Evolutionary conservation across 1,140 invertebrate species (phyloP), one percentile per base, ranked within the genome.

Genomic region (Ostrea denselamellosa): DNA sequence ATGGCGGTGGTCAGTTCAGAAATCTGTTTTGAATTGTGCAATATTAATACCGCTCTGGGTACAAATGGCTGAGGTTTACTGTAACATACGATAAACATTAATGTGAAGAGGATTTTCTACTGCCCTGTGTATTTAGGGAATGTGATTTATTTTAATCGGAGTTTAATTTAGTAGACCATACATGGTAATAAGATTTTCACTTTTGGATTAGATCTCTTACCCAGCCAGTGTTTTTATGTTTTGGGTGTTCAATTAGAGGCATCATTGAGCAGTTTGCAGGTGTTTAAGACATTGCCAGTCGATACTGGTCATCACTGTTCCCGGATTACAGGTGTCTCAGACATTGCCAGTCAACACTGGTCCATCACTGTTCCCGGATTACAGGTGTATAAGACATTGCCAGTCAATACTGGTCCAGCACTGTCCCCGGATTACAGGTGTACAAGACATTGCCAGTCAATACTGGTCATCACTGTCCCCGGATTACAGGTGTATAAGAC

Each of bases 71-170:
- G 17, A 62, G 17, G 56, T 19, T 5, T n/a, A 62, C 56, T 2
- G 17, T 62, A 62, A 62, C 17, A 12, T 19, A 5, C 56, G 17
- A 62, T 17, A 62, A 19, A 62, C 56, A 7, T 19, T n/a, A 62
- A 19, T 2, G 25, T 28, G 68, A 14, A 25, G 28, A 25, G 68
- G 68, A 71, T 71, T 71, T 28, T 71, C 68, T 71, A 17, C 9
- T 14, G 10, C 10, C 19, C 12, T 9, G 25, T 71, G 28, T 25
- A 28, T 14, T 34, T 25, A 10, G 22, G 25, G 25, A 25, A 25
- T 28, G 8, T 71, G 68, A 71, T 71, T 71, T 71, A 25, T 71
- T 71, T 28, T 71, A 71, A 71, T 71, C 68, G 28, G 68, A 71
- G 28, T 71, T 71, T 71, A 71, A 71, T 71, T 71, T 25, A 71